Percentiles rank a stretch among this genome's conserved stretches.
Evolutionary conservation across 2,113 vertebrate species (phyloP).

Genomic region (Okapia johnstoni): DNA sequence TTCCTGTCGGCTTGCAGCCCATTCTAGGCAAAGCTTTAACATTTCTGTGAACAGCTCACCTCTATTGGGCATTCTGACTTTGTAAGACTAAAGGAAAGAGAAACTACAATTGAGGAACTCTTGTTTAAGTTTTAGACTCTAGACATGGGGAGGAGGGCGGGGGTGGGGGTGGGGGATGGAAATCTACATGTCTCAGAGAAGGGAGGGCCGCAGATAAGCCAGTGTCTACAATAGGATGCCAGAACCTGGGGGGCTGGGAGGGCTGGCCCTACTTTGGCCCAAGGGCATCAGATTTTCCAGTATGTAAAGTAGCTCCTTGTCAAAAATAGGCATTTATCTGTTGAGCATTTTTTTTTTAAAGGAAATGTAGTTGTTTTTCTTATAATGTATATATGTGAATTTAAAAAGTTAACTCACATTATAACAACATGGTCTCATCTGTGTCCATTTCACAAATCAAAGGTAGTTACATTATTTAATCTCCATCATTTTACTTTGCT

Average conservation of each 20-base stretch:
- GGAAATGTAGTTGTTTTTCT: background rate
- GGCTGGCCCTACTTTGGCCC: background rate
- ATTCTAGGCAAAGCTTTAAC: background rate
- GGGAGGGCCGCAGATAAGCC: background rate
- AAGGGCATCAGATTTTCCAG: background rate
- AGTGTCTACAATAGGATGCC: background rate
- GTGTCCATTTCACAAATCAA: background rate
- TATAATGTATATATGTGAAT: background rate
- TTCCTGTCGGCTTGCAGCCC: background rate
- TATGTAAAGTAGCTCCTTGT: background rate
- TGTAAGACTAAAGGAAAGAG: background rate
- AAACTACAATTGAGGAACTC: background rate
- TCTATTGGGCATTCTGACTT: background rate
- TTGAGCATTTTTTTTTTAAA: background rate
- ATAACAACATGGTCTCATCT: background rate
- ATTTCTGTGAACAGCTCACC: background rate
- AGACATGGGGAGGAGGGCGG: accelerated
- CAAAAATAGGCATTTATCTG: background rate
- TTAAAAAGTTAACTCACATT: background rate
- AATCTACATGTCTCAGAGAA: background rate
- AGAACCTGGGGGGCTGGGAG: background rate
- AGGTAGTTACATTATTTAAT: background rate
- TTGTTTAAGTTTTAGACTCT: background rate
- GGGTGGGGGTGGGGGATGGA: accelerated
- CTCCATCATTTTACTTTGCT: background rate